Conservation (phyloP, 2,888 invertebrate genomes). For the Mactromeris polynyma region DNA sequence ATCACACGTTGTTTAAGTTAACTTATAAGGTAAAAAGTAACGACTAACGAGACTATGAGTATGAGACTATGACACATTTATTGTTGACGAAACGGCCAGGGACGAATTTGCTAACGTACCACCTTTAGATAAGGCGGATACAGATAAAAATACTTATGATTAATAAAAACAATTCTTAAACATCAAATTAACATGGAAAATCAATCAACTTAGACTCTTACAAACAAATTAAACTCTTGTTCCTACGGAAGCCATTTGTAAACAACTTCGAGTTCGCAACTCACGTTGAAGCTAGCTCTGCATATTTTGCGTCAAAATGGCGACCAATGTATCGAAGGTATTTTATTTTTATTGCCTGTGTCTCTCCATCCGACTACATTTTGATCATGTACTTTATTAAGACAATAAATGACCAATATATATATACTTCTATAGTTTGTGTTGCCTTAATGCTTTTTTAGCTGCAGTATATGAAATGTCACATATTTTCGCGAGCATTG, state of each 20-base stretch:
- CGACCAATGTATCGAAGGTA: slow-evolving; percentile 52
- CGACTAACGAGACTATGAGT: too few relatives aligned
- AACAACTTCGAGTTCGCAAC: slow-evolving; percentile 33
- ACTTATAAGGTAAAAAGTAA: too few relatives aligned
- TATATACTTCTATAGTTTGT: background rate
- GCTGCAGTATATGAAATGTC: background rate
- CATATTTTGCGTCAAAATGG: slow-evolving; percentile 53
- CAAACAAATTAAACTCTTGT: background rate
- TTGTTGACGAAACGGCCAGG: background rate
- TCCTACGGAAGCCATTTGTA: slow-evolving; percentile 53
- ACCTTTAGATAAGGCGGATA: background rate
- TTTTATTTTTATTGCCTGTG: background rate
- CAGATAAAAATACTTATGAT: background rate
- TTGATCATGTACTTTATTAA: background rate
- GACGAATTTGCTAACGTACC: background rate
- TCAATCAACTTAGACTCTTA: background rate
- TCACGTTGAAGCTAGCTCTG: background rate
- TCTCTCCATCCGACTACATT: background rate
- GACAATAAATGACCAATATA: too few relatives aligned
- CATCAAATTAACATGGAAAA: background rate
- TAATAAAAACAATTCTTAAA: background rate
- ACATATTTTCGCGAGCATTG: slow-evolving; percentile 1
- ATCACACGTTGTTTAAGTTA: too few relatives aligned
- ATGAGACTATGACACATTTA: too few relatives aligned
- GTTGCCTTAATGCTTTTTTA: background rate